Evolutionary conservation across 2,797 vertebrate species (phyloP).

Genomic region (Sphaeramia orbicularis): DNA sequence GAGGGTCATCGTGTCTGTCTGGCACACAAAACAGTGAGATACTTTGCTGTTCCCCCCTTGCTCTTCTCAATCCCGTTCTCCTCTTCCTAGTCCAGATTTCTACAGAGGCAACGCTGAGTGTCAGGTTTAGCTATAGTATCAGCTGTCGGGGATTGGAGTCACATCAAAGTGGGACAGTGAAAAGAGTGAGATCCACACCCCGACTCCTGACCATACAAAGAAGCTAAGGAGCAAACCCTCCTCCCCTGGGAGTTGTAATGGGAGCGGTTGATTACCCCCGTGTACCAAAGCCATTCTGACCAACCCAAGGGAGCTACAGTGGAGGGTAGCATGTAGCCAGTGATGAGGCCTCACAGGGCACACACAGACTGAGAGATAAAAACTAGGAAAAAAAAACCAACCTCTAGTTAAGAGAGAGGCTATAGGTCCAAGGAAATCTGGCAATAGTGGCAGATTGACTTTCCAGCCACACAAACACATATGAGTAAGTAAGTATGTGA

Average conservation of each 20-base stretch:
- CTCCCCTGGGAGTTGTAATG: conserved; percentile 76
- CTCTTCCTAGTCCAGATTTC: conserved; percentile 67
- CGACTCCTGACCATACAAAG: conserved; percentile 68
- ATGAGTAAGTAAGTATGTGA: no score
- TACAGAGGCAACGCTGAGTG: conserved; percentile 65
- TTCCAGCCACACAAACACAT: no score
- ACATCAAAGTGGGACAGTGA: conserved; percentile 82
- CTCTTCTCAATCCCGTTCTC: conserved; percentile 62
- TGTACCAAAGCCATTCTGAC: conserved; percentile 59
- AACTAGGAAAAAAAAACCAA: no score
- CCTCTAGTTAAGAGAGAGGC: no score
- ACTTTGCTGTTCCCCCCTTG: conserved; percentile 51
- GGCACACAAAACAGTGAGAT: conserved; percentile 69
- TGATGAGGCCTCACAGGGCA: conserved; percentile 3
- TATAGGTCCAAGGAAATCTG: background rate
- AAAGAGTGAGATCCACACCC: conserved; percentile 81
- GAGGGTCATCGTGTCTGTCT: conserved; percentile 65
- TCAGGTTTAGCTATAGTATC: conserved; percentile 79
- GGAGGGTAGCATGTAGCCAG: conserved; percentile 20
- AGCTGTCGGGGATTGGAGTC: conserved; percentile 75
- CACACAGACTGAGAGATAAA: no score
- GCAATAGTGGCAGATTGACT: background rate
- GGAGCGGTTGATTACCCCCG: conserved; percentile 67
- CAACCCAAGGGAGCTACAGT: conserved; percentile 30
- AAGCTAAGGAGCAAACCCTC: conserved; percentile 60